phyloP scores from a whole-genome alignment of 2,113 vertebrate species.

The Sylvilagus bachmani region DNA sequence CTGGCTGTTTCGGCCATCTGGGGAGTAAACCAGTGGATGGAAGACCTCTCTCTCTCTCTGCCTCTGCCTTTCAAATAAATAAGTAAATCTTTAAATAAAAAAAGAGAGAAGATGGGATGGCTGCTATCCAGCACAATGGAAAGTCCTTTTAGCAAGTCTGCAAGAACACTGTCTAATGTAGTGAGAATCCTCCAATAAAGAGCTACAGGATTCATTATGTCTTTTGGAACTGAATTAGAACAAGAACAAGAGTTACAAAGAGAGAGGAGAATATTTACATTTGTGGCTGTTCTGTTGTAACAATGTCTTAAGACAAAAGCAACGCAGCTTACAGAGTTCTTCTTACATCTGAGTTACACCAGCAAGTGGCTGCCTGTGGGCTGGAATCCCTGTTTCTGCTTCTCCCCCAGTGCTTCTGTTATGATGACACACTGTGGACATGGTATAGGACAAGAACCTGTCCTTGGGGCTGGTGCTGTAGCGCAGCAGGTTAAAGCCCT shows the following conservation, averaged over 20 bases:
- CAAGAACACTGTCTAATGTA: not conserved
- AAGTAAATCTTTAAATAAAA: too few species aligned
- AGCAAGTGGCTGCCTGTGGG: not conserved
- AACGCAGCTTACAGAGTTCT: not conserved
- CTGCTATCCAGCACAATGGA: not conserved
- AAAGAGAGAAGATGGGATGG: not conserved
- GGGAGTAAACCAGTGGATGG: too few species aligned
- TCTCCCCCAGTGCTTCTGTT: not conserved
- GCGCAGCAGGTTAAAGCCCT: too few species aligned
- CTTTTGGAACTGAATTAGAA: not conserved
- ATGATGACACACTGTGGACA: not conserved
- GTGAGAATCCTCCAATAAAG: not conserved
- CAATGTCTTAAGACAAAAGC: not conserved
- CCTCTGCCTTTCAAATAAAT: too few species aligned
- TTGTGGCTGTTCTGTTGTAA: slow-evolving; percentile 10
- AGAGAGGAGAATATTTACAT: not conserved
- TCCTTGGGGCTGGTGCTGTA: not conserved
- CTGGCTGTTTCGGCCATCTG: too few species aligned
- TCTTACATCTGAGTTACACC: not conserved
- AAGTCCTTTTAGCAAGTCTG: not conserved
- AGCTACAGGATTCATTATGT: not conserved
- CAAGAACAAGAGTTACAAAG: not conserved
- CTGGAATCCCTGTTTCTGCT: not conserved
- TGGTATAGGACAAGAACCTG: not conserved
- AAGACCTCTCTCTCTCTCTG: too few species aligned